Evolutionary conservation across 2,888 invertebrate genomes (phyloP).

Genomic region (Oscheius sp.): DNA sequence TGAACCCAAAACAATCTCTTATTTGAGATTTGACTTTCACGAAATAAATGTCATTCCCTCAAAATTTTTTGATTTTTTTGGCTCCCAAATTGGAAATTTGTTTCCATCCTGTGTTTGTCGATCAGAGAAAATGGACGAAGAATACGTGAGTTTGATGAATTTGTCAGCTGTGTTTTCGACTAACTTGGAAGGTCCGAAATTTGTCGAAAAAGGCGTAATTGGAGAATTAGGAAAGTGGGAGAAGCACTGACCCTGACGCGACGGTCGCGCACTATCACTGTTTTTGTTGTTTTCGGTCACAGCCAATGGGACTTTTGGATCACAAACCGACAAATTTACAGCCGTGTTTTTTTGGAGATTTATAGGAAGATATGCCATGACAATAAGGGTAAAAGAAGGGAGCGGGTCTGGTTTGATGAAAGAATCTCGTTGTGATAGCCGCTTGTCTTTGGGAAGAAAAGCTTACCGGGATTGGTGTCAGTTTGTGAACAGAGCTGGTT

Average conservation of each 20-base stretch:
- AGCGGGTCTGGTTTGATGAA: not conserved
- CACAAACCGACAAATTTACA: not conserved
- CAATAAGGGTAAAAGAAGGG: not conserved
- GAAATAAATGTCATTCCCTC: not conserved
- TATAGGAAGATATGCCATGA: not conserved
- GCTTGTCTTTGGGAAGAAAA: not conserved
- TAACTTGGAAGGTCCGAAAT: too few species aligned
- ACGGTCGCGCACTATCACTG: not conserved
- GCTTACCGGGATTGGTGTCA: constrained; percentile 16
- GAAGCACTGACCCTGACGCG: constrained; percentile 15
- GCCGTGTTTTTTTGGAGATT: not conserved
- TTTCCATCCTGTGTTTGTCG: too few species aligned
- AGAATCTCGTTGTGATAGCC: not conserved
- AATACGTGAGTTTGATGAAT: too few species aligned
- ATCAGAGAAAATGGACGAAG: too few species aligned
- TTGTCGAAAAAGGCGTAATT: too few species aligned
- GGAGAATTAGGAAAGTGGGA: not conserved
- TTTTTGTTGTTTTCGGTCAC: constrained; percentile 18
- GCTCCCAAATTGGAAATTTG: not conserved
- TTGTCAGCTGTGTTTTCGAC: too few species aligned
- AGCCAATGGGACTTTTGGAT: not conserved
- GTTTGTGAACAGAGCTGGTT: not conserved
- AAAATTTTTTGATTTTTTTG: not conserved
- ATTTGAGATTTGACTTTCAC: too few species aligned
- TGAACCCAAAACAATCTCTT: too few species aligned